Base-by-base conservation (phyloP, 2,113 vertebrate genomes). In the Regulus satrapa region DNA sequence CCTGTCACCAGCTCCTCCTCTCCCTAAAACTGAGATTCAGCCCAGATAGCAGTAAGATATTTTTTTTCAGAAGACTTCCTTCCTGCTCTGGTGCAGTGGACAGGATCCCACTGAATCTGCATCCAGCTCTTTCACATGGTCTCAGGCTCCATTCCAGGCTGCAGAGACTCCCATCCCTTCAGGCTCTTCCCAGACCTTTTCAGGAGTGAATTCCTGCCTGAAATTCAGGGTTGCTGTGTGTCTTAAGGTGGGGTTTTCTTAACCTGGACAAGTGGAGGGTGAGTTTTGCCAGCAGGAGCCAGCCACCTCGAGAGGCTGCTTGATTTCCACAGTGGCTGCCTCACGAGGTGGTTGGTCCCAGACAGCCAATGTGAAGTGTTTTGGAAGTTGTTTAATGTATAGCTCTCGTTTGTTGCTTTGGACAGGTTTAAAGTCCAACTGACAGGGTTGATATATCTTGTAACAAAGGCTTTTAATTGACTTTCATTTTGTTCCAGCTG, bases 381-480 rank as follows among this genome's bases (percentile, higher is more conserved):
- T 88, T 74, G 85, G 79, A 41, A 78, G 19, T 55, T 55, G 18
- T 82, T 92, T 90, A 67, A 84, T 29, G 20, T 59, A 28, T 18
- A 52, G 82, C 61, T 94, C 40, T n/a, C 3, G 0, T 88, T 75
- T 46, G 75, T 74, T 36, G 29, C 8, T 92, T 83, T 88, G 79
- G 75, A 84, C 68, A 79, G 79, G 55, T 90, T 90, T 85, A 83
- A 95, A 92, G 58, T 88, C 73, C 71, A 85, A 1, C 72, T 66
- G 92, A 71, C 75, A 78, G 61, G 45, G 43, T 72, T 93, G 82
- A 90, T 80, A 7, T 31, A 38, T 91, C 74, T 91, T 25, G 32
- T 93, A 92, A 73, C 59, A 80, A 79, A 88, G 92, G 73, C 51
- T 91, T 92, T 84, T 96, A 94, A 95, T 90, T 93, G 90, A 55